Percentiles rank a stretch among this genome's conserved stretches.
These are phyloP conservation scores for Pseudochirops corinnae DNA, from an alignment of 2,797 vertebrate species.

Conservation along the genomic window DNA sequence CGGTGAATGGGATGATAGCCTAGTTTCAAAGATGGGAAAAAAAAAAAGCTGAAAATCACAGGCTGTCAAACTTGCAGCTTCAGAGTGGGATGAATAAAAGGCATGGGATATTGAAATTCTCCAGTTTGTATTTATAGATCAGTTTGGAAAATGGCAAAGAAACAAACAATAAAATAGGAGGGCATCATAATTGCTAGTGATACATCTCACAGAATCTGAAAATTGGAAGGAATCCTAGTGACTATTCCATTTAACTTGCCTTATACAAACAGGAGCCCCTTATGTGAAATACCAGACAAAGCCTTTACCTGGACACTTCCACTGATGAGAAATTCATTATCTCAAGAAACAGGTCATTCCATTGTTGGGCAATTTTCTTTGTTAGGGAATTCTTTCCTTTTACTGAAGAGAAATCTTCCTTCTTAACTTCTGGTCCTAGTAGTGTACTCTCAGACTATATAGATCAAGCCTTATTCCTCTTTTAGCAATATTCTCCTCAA, in stretches of 20 bases:
- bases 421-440: accelerated
- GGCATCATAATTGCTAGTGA: constrained; percentile 25
- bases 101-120: not conserved
- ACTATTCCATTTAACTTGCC: not conserved
- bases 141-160: constrained; percentile 2
- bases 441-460: not conserved
- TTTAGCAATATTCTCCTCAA: not conserved
- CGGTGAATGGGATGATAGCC: not conserved
- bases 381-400: not conserved
- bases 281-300: not conserved
- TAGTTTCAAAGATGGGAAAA: not conserved
- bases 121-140: constrained; percentile 5
- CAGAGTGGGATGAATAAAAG: constrained; percentile 2
- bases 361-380: not conserved
- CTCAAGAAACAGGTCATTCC: not conserved
- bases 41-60: not conserved
- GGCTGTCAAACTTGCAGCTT: accelerated
- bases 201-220: not conserved
- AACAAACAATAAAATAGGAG: not conserved
- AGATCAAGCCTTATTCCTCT: not conserved
- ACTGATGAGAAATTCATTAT: not conserved
- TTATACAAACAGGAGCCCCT: not conserved
- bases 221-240: not conserved
- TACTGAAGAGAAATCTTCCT: too few relatives aligned
- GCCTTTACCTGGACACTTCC: not conserved